Evolutionary conservation across 2,797 vertebrate genomes (phyloP).

Genomic region (Epinephelus coioides): DNA sequence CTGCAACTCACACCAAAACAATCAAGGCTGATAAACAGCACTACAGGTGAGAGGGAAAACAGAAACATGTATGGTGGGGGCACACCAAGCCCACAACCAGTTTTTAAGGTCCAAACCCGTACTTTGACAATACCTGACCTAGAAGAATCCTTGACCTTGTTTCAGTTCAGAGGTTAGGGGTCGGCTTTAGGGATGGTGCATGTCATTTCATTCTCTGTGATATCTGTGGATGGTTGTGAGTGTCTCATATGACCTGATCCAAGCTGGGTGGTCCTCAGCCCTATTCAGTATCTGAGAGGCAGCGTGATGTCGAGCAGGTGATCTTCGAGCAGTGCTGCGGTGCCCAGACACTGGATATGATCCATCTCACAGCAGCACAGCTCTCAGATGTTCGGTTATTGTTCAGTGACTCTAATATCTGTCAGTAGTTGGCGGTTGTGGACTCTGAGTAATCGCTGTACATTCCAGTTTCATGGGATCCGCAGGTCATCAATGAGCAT

Average conservation of each 20-base stretch:
- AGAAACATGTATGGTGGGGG: too few relatives aligned
- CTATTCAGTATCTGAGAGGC: constrained; percentile 87
- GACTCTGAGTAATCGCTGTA: constrained; percentile 12
- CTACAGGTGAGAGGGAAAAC: too few relatives aligned
- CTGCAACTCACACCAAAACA: too few relatives aligned
- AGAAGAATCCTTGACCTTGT: constrained; percentile 7
- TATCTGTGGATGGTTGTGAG: neutral
- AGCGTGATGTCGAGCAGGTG: constrained; percentile 76
- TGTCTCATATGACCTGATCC: neutral
- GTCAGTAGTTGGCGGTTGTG: constrained; percentile 43
- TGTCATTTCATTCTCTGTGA: constrained; percentile 2
- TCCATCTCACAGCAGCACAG: neutral
- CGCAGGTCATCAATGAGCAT: constrained; percentile 40
- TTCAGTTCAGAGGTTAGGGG: constrained; percentile 16
- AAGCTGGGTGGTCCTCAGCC: neutral
- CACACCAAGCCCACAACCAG: neutral
- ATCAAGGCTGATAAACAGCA: too few relatives aligned
- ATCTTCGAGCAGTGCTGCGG: constrained; percentile 20
- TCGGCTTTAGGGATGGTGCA: neutral
- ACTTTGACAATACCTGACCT: constrained; percentile 28
- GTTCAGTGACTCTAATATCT: constrained; percentile 15
- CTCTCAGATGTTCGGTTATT: neutral
- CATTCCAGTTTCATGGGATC: constrained; percentile 58
- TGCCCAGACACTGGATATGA: neutral
- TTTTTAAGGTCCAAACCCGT: constrained; percentile 1